Base-by-base conservation (phyloP, 2,888 invertebrate genomes). In the Thalpophila matura region DNA sequence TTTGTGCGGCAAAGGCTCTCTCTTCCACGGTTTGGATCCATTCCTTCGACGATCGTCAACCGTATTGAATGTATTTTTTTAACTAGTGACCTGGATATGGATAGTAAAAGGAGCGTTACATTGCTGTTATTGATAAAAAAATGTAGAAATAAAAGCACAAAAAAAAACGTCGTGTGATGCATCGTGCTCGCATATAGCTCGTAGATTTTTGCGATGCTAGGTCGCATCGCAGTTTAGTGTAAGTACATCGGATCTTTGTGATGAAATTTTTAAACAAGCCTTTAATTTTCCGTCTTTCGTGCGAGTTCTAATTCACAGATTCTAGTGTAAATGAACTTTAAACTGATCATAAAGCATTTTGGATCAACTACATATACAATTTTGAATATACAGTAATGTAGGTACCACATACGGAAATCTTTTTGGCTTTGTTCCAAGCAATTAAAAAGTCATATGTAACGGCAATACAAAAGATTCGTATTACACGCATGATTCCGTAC, bases 361-460 rank as follows among this genome's bases (percentile, higher is more conserved):
- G 22, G 16, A 47, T 43, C 14, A 29, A 42, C 46, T 35, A 66
- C 45, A 38, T 27, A 27, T 42, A 50, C 37, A 35, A 26, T 31
- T 61, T 56, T 22, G 35, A 56, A 40, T 43, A 16, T 1, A 68
- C 40, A 47, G 24, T 40, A 33, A 37, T 43, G 18, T 33, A 45
- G 18, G 6, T 78, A 56, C 84, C 86, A 86, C 87, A 69, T 60
- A 63, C 74, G 29, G 76, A 79, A 75, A 47, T 71, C 66, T 79
- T 66, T 68, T 85, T 92, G 92, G 92, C 87, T 50, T 46, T 12
- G 35, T 45, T 89, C 92, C 92, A 92, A 91, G 82, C 85, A 86
- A 92, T 92, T 89, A 91, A 89, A 92, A 86, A 84, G 74, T 83
- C 82, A 87, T 90, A 87, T 83, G 77, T 38, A 81, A 83, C 77